phyloP scores from a whole-genome alignment of 1,140 invertebrate genomes.

The Solen grandis region DNA sequence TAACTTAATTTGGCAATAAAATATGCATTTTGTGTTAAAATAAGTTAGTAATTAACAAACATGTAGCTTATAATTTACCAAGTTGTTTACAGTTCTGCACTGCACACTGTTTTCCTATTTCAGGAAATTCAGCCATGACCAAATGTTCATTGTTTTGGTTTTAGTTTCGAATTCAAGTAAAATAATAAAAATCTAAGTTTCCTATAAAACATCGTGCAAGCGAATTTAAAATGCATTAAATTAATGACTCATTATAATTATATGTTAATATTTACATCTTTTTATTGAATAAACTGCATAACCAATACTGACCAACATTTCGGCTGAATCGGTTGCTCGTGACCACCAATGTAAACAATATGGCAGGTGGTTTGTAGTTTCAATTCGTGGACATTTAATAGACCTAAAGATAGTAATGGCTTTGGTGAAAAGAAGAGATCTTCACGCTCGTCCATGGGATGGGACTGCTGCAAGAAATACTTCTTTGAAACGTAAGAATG shows the following conservation, averaged over 20 bases:
- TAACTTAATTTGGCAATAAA: no score
- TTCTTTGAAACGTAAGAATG: slow-evolving; percentile 37
- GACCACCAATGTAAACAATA: slow-evolving; percentile 66
- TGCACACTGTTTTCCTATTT: slow-evolving; percentile 69
- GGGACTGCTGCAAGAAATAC: slow-evolving; percentile 32
- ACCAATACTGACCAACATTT: no score
- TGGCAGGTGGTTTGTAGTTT: slow-evolving; percentile 60
- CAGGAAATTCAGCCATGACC: slow-evolving; percentile 69
- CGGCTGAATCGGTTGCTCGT: slow-evolving; percentile 36
- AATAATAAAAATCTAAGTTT: neutral
- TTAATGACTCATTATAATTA: no score
- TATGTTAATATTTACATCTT: no score
- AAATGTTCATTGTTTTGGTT: no score
- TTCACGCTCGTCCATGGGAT: slow-evolving; percentile 15
- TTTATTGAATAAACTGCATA: no score
- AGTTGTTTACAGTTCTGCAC: slow-evolving; percentile 66
- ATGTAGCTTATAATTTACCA: slow-evolving; percentile 56
- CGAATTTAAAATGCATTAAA: no score
- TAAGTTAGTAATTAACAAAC: no score
- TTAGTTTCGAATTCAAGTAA: neutral
- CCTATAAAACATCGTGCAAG: neutral
- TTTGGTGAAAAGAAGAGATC: slow-evolving; percentile 46
- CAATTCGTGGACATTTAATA: no score
- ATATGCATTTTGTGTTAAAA: no score
- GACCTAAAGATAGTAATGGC: no score